Percentiles rank a stretch among this genome's conserved stretches.
Conservation (phyloP, 1,140 invertebrate genomes). For the Telenomus remus region DNA sequence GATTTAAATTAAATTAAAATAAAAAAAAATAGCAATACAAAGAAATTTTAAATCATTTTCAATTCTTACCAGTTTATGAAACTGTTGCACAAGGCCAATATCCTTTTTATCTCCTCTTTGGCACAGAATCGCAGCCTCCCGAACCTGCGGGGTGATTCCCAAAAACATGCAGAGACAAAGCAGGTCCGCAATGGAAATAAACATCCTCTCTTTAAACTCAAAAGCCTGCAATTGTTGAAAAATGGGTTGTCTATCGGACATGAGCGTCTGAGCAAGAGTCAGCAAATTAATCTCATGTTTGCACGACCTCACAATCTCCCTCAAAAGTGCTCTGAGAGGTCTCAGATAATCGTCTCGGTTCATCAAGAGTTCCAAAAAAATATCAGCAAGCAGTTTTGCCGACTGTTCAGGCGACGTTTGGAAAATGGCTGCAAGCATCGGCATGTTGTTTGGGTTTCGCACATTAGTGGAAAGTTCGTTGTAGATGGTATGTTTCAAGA, state of each 20-base stretch:
- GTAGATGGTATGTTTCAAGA: slow-evolving; percentile 94
- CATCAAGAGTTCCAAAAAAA: slow-evolving; percentile 88
- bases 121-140: slow-evolving; percentile 79
- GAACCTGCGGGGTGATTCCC: slow-evolving; percentile 84
- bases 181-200: slow-evolving; percentile 88
- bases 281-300: slow-evolving; percentile 86
- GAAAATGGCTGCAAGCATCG: slow-evolving; percentile 89
- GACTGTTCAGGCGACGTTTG: slow-evolving; percentile 85
- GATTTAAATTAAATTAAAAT: slow-evolving; percentile 1
- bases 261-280: slow-evolving; percentile 82
- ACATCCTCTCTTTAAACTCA: slow-evolving; percentile 88
- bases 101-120: slow-evolving; percentile 82
- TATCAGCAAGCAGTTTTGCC: slow-evolving; percentile 87
- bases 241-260: slow-evolving; percentile 79
- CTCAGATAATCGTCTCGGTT: slow-evolving; percentile 94
- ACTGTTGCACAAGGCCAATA: slow-evolving; percentile 76
- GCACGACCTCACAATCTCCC: slow-evolving; percentile 91
- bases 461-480: slow-evolving; percentile 92
- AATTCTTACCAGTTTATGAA: slow-evolving; percentile 77
- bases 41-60: too few relatives aligned
- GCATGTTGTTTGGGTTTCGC: slow-evolving; percentile 96
- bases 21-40: too few relatives aligned
- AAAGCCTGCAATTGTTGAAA: slow-evolving; percentile 76
- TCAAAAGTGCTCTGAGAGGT: slow-evolving; percentile 86
- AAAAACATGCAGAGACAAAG: slow-evolving; percentile 90